Percentiles rank a stretch among this genome's conserved stretches.
phyloP scores from a whole-genome alignment of 1,140 invertebrate species.

The Halesus radiatus region DNA sequence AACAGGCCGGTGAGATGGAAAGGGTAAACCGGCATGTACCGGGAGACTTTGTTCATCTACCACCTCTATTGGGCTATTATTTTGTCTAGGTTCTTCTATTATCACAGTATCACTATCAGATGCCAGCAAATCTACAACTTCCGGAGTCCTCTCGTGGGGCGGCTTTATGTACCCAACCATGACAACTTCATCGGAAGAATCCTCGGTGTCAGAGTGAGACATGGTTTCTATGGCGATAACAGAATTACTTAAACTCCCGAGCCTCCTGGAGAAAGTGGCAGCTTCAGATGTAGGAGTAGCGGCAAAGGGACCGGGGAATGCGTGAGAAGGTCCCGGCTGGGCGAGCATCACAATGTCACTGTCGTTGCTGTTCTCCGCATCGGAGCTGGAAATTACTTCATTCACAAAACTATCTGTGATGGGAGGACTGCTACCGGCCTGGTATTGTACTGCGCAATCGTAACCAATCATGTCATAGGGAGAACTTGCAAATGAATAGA shows the following conservation, averaged over 20 bases:
- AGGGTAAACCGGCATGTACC: not conserved
- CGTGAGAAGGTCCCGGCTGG: conserved; percentile 54
- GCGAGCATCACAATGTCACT: conserved; percentile 65
- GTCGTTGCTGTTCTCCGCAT: conserved; percentile 65
- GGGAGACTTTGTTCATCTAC: conserved; percentile 17
- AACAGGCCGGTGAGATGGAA: not conserved
- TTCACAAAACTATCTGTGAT: conserved; percentile 55
- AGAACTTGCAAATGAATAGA: conserved; percentile 87
- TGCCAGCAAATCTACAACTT: conserved; percentile 71
- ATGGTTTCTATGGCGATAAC: conserved; percentile 67
- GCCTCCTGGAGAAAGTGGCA: not conserved
- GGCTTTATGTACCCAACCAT: conserved; percentile 70
- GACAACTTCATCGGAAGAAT: conserved; percentile 66
- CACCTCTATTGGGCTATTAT: conserved; percentile 31
- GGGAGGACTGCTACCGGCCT: conserved; percentile 60
- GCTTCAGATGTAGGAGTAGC: conserved; percentile 50
- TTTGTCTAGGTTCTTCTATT: conserved; percentile 61
- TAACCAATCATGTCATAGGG: conserved; percentile 88
- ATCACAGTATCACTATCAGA: conserved; percentile 74
- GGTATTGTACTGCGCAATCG: conserved; percentile 74
- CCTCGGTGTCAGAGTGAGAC: conserved; percentile 67
- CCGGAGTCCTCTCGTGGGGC: conserved; percentile 72
- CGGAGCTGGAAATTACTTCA: conserved; percentile 65
- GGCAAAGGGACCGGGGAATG: conserved; percentile 25
- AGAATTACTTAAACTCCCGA: conserved; percentile 47